Evolutionary conservation across 2,797 vertebrate genomes (phyloP), one percentile per base, ranked within the genome.

Genomic region (Arrhamphus sclerolepis): DNA sequence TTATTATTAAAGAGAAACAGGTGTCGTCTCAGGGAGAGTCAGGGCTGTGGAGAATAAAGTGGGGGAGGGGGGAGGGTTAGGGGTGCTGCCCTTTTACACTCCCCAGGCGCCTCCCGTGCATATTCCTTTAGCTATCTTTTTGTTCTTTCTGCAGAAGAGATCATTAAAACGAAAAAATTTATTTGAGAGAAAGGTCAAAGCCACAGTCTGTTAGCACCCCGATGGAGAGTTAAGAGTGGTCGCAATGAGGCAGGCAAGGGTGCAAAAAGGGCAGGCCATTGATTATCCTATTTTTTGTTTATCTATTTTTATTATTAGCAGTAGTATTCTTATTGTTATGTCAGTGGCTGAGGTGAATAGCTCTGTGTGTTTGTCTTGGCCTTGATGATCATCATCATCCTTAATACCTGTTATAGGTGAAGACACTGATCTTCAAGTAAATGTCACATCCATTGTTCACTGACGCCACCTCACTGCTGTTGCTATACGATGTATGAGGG

Each of bases 131-230:
- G 71, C 75, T 75, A 73, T 68, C 72, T 84, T 88, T 89, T 83
- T 86, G 67, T 72, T 75, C 67, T 86, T 85, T 72, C 77, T 75
- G 65, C 76, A 82, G 73, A 72, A 80, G 58, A 74, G 81, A 90
- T 89, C 81, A 90, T 92, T 90, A 92, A 86, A 89, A 80, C 62
- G 74, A 91, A 90, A 89, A 85, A 86, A 87, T 89, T 91, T 51
- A 89, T 89, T 90, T 85, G 82, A 71, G 80, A 78, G 82, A 91
- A 90, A 91, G 89, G 90, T 91, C 88, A 92, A 62, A 76, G 62
- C 61, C 74, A 72, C 83, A 86, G 86, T 81, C 77, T 87, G 75
- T 69, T 85, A 80, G 78, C 75, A 78, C 75, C 72, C 74, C 74
- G 76, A 88, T 84, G 85, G 69, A 57, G 51, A 66, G 67, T 80